Evolutionary conservation across 2,113 vertebrate genomes (phyloP).

Genomic region (Lipophrys pholis): DNA sequence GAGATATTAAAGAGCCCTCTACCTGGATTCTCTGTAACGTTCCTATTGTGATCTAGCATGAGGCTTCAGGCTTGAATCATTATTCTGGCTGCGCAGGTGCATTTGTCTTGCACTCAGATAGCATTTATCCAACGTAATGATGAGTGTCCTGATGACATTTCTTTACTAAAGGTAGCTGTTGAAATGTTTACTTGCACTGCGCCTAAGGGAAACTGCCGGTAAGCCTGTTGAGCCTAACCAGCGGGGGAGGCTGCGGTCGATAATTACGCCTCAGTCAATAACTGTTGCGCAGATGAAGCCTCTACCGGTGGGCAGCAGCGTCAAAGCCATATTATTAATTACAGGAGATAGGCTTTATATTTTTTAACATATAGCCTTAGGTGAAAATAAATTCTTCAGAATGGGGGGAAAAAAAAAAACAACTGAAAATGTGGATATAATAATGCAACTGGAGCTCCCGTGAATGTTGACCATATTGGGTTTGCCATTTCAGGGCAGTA

Average conservation of each 20-base stretch:
- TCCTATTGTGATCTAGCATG: conserved; percentile 26
- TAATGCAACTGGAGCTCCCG: too few species aligned
- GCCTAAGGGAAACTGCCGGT: conserved; percentile 51
- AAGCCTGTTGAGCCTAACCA: conserved; percentile 60
- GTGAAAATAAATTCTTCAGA: conserved; percentile 19
- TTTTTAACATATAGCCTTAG: conserved; percentile 40
- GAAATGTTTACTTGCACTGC: conserved; percentile 69
- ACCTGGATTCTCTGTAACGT: conserved; percentile 17
- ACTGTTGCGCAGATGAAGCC: conserved; percentile 38
- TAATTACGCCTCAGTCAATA: conserved; percentile 66
- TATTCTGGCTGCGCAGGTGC: conserved; percentile 43
- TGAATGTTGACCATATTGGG: too few species aligned
- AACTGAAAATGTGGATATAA: background rate
- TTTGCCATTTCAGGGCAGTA: too few species aligned
- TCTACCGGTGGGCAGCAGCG: conserved; percentile 29
- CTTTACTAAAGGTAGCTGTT: conserved; percentile 60
- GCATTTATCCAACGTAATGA: conserved; percentile 62
- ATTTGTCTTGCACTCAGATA: conserved; percentile 64
- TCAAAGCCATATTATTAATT: conserved; percentile 58
- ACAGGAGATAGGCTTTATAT: conserved; percentile 32
- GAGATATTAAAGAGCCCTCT: conserved; percentile 5
- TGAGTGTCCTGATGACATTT: conserved; percentile 31
- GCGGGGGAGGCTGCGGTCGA: conserved; percentile 52
- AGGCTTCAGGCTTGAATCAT: conserved; percentile 48
- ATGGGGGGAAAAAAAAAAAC: conserved; percentile 16